Evolutionary conservation across 1,140 invertebrate genomes (phyloP), one percentile per base, ranked within the genome.

Genomic region (Popillia japonica): DNA sequence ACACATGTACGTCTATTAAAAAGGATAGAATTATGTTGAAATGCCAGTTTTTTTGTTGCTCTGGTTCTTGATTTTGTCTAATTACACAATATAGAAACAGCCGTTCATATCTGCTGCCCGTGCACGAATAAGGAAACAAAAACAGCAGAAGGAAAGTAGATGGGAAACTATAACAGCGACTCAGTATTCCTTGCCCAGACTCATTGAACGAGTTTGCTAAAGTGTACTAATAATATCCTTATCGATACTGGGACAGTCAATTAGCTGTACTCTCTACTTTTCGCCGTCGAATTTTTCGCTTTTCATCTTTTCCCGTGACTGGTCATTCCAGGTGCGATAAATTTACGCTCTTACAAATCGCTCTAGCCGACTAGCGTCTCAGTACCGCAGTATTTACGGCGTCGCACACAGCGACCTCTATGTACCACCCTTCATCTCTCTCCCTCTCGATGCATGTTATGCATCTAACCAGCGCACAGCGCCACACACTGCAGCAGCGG

Each of bases 401-500:
- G 61, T 14, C 20, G 7, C 9, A 34, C 4, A 14, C 20, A 68
- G 22, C 61, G 61, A 68, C 61, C 61, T 68, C 61, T 68, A 34
- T 27, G 61, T 22, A 17, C 44, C 44, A 14, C 44, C n/a, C 27
- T 34, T 34, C 27, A 34, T 34, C 27, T 34, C 27, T 34, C 27
- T 34, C 27, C n/a, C 27, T 34, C 27, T 34, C 27, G 27, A 34
- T 34, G 27, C 27, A 34, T 34, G 27, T 34, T n/a, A 11, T 72
- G 22, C 48, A 55, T 55, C n/a, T 55, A 55, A 17, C 72, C 10
- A 68, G 23, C 68, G 68, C n/a, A 74, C 17, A 78, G 59, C 72
- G 73, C 72, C 78, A 34, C 61, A 34, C 61, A 75, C 22, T 79
- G 78, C 76, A 68, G 78, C 76, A 76, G 77, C 79, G 75, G 79